Evolutionary conservation across 2,888 invertebrate genomes (phyloP), one percentile per base, ranked within the genome.

Genomic region (Cerastis rubricosa): DNA sequence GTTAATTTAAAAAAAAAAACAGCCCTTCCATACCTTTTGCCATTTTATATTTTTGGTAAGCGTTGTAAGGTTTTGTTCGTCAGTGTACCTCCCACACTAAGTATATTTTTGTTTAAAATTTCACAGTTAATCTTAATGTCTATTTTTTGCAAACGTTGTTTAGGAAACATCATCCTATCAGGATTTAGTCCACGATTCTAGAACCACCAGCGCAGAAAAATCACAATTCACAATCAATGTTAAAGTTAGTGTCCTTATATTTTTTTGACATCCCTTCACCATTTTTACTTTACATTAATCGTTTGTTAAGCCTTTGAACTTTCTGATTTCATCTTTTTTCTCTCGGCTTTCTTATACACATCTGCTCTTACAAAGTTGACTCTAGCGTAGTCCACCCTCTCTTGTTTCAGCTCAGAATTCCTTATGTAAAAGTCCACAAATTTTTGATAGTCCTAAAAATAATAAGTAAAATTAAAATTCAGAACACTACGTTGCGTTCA

Each of bases 361-460:
- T 78, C 80, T 0, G 76, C 91, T 68, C 92, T 89, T 14, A 77
- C 77, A 2, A 1, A 45, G 29, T 93, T 92, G 0, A 93, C 92
- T 0, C 69, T 49, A 0, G 72, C 80, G 57, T 88, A 92, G 7
- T 92, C 88, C 35, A 64, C 74, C 6, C 91, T 83, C 0, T 89
- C 90, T 7, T 66, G 57, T 22, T 82, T 86, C 17, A 93, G 43
- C 2, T 80, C 75, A 0, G 89, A 87, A 61, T 87, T 80, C 0
- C 76, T 12, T 1, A 92, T 69, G 74, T 80, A 89, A 77, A 91
- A 92, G 9, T 91, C 78, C 0, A 87, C 75, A 35, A 90, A 92
- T 12, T 80, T 78, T 49, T 91, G 74, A 35, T 91, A 93, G 7
- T 92, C 92, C 93, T 93, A 80, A 4, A 85, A 87, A 70, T 19